A percentile compares a stretch with the other conserved stretches of the same genome.
Conservation (phyloP, 2,888 invertebrate genomes). For the Hetaerina titia region DNA sequence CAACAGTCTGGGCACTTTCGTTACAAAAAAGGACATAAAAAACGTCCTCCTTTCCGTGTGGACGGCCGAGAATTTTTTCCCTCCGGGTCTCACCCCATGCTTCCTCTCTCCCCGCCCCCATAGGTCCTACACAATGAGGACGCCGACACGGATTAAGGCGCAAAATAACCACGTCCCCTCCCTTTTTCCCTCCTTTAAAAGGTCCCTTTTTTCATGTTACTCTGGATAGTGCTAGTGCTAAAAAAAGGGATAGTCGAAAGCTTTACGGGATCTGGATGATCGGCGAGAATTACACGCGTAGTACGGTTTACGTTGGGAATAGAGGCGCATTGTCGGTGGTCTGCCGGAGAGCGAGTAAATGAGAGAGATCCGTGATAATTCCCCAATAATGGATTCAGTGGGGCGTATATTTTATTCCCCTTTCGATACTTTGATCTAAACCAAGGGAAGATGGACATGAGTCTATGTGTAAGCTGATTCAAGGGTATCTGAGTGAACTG, state of each 20-base stretch:
- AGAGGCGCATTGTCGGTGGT: neutral
- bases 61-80: neutral
- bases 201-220: neutral
- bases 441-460: neutral
- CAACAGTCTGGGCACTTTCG: neutral
- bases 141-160: conserved; percentile 62
- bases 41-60: neutral
- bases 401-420: neutral
- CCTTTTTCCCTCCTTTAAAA: conserved; percentile 8
- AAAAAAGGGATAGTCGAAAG: neutral
- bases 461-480: neutral
- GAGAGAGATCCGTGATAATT: conserved; percentile 46
- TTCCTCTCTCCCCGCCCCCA: neutral
- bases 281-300: conserved; percentile 56
- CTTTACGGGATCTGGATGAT: conserved; percentile 39
- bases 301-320: conserved; percentile 27
- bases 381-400: conserved; percentile 53
- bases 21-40: neutral
- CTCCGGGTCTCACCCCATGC: neutral
- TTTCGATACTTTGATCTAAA: neutral
- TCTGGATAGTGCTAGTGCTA: neutral
- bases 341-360: neutral
- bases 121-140: neutral
- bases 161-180: conserved; percentile 18
- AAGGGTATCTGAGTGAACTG: neutral